Evolutionary conservation across 2,113 vertebrate species (phyloP).

Genomic region (Ciconia maguari): DNA sequence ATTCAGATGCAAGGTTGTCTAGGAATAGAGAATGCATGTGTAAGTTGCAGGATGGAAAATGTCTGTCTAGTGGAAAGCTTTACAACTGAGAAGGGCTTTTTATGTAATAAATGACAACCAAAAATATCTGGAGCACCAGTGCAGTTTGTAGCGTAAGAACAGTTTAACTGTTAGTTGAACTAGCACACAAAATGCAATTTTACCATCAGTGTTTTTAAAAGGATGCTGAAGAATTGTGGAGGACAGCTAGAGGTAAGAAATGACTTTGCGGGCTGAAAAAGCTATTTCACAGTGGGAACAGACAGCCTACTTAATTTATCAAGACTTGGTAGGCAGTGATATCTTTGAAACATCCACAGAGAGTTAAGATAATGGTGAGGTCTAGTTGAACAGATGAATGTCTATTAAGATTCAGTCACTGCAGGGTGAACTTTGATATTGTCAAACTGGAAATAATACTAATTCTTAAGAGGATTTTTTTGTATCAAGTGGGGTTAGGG

Average conservation of each 20-base stretch:
- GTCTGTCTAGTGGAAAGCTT: neutral
- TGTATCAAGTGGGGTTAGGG: neutral
- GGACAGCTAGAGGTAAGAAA: neutral
- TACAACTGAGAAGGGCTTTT: neutral
- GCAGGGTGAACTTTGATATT: neutral
- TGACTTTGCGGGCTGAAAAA: neutral
- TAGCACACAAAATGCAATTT: neutral
- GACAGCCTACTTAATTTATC: neutral
- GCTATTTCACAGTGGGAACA: neutral
- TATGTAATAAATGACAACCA: neutral
- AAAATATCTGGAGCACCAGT: neutral
- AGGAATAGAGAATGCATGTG: neutral
- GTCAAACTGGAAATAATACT: neutral
- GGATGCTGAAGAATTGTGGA: neutral
- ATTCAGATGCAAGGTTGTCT: neutral
- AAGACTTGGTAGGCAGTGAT: neutral
- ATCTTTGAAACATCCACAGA: neutral
- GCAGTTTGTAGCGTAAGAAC: neutral
- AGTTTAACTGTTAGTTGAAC: neutral
- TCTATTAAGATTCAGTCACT: neutral
- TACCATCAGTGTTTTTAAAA: neutral
- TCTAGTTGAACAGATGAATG: neutral
- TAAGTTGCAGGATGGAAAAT: neutral
- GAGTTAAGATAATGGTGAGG: neutral
- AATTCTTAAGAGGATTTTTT: neutral